Evolutionary conservation across 2,113 vertebrate genomes (phyloP).

Genomic region (Malurus alboscapulatus): DNA sequence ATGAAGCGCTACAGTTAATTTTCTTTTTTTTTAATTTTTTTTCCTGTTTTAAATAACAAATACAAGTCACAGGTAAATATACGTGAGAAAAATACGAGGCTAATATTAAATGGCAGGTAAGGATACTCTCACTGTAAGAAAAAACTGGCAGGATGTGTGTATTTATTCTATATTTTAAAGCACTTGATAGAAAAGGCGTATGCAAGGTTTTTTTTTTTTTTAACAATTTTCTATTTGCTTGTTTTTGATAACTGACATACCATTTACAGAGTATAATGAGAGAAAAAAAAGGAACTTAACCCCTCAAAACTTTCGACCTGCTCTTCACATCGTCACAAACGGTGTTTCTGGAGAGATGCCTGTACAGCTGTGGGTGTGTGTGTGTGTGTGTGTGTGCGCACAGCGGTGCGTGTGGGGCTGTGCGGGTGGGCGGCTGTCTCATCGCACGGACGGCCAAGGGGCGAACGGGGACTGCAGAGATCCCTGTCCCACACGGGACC

Average conservation of each 20-base stretch:
- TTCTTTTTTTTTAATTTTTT: constrained; percentile 83
- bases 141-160: constrained; percentile 88
- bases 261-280: constrained; percentile 81
- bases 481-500: background rate
- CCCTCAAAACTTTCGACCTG: constrained; percentile 82
- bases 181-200: constrained; percentile 89
- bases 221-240: constrained; percentile 78
- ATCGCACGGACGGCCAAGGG: background rate
- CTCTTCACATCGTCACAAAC: constrained; percentile 76
- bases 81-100: constrained; percentile 89
- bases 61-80: constrained; percentile 90
- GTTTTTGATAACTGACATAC: constrained; percentile 81
- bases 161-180: constrained; percentile 89
- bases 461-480: background rate
- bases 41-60: constrained; percentile 88
- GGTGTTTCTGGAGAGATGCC: constrained; percentile 51
- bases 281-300: constrained; percentile 81
- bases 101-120: constrained; percentile 89
- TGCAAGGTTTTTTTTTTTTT: constrained; percentile 77
- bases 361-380: background rate
- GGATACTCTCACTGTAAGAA: constrained; percentile 88
- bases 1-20: constrained; percentile 89
- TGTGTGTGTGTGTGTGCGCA: background rate
- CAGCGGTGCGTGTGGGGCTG: background rate
- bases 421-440: background rate